phyloP scores from a whole-genome alignment of 2,888 invertebrate genomes.

The Theristus sp. region DNA sequence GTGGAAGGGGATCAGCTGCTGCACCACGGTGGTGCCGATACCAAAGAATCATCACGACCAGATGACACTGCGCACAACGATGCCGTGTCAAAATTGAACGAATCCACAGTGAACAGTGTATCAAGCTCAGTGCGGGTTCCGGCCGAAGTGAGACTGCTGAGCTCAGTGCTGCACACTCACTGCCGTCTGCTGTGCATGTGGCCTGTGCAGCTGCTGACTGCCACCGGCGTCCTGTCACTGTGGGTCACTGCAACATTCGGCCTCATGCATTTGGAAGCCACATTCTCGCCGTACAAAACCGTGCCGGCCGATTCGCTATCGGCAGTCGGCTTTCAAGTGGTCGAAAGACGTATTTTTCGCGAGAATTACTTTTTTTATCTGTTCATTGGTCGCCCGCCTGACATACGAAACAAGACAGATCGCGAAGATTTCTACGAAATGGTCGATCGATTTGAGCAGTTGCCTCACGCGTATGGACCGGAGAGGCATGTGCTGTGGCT shows the following conservation, averaged over 20 bases:
- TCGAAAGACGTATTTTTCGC: not conserved
- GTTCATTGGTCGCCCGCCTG: slow-evolving; percentile 19
- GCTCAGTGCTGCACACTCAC: too few species aligned
- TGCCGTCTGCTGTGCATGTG: too few species aligned
- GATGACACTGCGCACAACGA: too few species aligned
- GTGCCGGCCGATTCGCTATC: not conserved
- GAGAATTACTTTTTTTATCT: slow-evolving; percentile 8
- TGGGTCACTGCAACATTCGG: not conserved
- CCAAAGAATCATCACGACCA: too few species aligned
- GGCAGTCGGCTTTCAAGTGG: not conserved
- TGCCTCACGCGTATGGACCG: not conserved
- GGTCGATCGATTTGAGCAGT: not conserved
- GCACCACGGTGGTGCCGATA: too few species aligned
- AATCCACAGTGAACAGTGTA: too few species aligned
- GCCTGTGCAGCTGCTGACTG: not conserved
- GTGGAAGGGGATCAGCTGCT: too few species aligned
- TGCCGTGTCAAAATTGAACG: too few species aligned
- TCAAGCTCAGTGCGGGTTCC: too few species aligned
- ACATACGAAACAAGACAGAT: slow-evolving; percentile 15
- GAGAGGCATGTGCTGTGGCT: not conserved
- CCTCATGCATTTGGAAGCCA: not conserved
- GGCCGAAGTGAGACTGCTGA: too few species aligned
- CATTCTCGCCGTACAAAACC: not conserved
- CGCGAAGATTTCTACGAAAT: slow-evolving; percentile 8
- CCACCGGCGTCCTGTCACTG: too few species aligned